These are phyloP conservation scores for Calyptomena viridis DNA, from an alignment of 2,113 vertebrate genomes.

Conservation along the genomic window DNA sequence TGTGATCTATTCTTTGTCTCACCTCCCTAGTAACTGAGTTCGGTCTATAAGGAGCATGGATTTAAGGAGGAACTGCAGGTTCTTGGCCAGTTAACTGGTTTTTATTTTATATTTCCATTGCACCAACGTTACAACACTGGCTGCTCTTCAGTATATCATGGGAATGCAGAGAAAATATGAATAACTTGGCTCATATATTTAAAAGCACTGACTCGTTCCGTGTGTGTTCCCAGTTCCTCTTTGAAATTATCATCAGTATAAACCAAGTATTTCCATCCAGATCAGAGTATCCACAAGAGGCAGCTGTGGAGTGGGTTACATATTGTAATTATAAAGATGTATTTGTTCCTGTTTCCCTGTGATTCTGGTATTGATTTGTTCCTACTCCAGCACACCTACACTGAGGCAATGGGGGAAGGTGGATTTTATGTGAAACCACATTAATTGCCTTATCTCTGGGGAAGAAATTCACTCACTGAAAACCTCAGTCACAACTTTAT, in stretches of 20 bases:
- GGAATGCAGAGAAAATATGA: background rate
- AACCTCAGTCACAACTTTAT: constrained; percentile 55
- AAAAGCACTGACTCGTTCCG: background rate
- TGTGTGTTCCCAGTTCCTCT: constrained; percentile 9
- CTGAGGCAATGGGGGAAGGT: constrained; percentile 35
- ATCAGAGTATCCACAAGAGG: constrained; percentile 37
- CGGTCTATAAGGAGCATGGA: background rate
- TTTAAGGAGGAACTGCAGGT: background rate
- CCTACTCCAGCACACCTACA: constrained; percentile 41
- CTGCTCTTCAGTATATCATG: background rate
- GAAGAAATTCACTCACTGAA: constrained; percentile 62
- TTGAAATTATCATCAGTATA: constrained; percentile 32
- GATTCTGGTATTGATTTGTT: constrained; percentile 64
- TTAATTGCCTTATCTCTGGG: constrained; percentile 72
- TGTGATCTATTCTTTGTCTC: background rate
- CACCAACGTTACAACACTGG: background rate
- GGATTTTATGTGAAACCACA: constrained; percentile 65
- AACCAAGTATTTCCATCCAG: constrained; percentile 48
- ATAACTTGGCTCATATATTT: background rate
- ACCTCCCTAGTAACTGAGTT: background rate
- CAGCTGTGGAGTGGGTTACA: constrained; percentile 26
- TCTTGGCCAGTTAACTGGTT: background rate
- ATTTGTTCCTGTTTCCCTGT: constrained; percentile 4
- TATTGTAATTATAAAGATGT: constrained; percentile 55
- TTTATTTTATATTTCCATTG: background rate